phyloP scores from a whole-genome alignment of 2,797 vertebrate species.

The Anolis apletophallus region DNA sequence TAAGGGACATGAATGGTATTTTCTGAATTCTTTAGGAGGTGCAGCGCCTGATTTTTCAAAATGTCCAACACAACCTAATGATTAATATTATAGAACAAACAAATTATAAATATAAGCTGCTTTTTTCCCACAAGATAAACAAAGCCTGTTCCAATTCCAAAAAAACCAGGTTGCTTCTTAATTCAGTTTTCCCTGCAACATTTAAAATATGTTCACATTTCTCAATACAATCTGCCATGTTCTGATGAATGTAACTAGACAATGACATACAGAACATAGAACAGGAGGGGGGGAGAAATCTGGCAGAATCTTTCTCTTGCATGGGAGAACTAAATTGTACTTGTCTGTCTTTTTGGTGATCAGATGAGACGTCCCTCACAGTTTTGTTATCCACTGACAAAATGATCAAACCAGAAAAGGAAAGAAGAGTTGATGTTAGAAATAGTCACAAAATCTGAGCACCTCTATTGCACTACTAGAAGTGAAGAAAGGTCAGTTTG shows the following conservation, averaged over 20 bases:
- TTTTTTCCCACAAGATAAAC: not conserved
- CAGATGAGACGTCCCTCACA: not conserved
- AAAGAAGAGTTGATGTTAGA: not conserved
- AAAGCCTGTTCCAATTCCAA: not conserved
- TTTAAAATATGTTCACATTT: not conserved
- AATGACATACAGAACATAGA: not conserved
- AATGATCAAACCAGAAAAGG: not conserved
- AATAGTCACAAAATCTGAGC: not conserved
- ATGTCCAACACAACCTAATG: no score
- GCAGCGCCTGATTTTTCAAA: not conserved
- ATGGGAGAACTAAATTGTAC: not conserved
- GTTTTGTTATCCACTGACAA: not conserved
- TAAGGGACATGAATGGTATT: conserved; percentile 21
- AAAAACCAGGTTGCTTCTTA: not conserved
- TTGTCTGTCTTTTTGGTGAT: not conserved
- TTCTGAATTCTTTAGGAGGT: conserved; percentile 4
- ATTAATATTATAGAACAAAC: not conserved
- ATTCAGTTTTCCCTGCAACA: not conserved
- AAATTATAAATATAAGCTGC: not conserved
- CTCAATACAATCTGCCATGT: not conserved
- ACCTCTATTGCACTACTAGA: not conserved
- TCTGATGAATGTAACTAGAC: not conserved
- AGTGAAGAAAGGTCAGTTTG: not conserved
- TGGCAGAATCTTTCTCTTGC: not conserved
- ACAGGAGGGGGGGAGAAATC: not conserved